Base-by-base conservation (phyloP, 2,797 vertebrate genomes). In the Eutrigla gurnardus region DNA sequence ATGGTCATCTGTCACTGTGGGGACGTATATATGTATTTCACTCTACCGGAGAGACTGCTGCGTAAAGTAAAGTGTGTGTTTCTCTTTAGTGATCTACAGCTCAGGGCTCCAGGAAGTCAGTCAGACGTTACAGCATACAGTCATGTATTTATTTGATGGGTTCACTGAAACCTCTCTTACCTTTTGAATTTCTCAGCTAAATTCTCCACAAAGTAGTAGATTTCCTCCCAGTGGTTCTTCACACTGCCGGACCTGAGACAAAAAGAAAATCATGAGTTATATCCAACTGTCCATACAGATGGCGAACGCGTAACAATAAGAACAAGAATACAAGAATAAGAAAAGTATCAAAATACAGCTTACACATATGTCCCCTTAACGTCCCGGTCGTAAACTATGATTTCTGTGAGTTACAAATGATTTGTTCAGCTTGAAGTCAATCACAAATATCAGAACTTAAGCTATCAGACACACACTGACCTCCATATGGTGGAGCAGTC, bases 171-270 rank as follows among this genome's bases (percentile, higher is more conserved):
- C 25, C 25, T 25, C 1, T 69, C 73, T 81, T 93, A 98, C 97
- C 97, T 98, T 90, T 95, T 94, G 73, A 97, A 97, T 85, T 97
- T 99, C 79, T 96, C 95, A 0, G 97, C 95, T 83, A 98, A 88
- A 80, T 94, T 94, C 85, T 97, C 95, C 73, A 97, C 96, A 90
- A 98, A 96, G 58, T 93, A 88, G 80, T 96, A 96, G 85, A 99
- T 95, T 89, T 97, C 93, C 6, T 89, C 92, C 97, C 97, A 98
- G 88, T 98, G 97, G 85, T 96, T 85, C 75, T 95, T 95, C 81
- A 99, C 96, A 66, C 96, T 98, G 92, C 96, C 96, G 58, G 97
- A 98, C 87, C 97, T 98, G 79, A 70, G 64, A 62, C 43, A 43
- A 45, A 25, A 73, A 63, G 63, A 15, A 75, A 53, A 49, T n/a